Evolutionary conservation across 2,888 invertebrate genomes (phyloP), one percentile per base, ranked within the genome.

Genomic region (Andrena minutula): DNA sequence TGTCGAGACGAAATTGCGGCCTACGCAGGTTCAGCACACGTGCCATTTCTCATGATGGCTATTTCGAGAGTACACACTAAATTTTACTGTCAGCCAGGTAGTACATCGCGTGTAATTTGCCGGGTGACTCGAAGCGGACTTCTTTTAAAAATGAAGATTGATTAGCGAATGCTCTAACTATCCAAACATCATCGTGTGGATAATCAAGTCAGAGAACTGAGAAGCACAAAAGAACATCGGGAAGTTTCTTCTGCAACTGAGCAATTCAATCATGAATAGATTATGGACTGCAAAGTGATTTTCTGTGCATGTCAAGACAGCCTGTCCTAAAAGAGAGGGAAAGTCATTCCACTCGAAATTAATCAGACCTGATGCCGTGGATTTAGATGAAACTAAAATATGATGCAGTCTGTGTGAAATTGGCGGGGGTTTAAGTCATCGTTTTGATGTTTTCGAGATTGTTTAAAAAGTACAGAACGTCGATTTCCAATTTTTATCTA

Each of bases 1-100:
- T 12, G 71, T 71, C 51, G 10, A 12, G 64, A 58, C 30, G 47
- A 76, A 72, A 64, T 49, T 72, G 63, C 71, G 28, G 16, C 23
- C 8, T 35, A 23, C 30, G 26, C 51, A 53, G 26, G 16, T 49
- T 53, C 32, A 7, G 41, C 23, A n/a, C 26, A 30, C 51, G 72
- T 10, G 32, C 41, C 47, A 20, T 23, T 64, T 35, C 63, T 72
- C 51, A 53, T 51, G 63, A 20, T 12, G 32, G 32, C 53, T 56
- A 64, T 64, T 64, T 64, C 41, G 20, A 64, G 41, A 64, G 64
- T 23, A 20, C 64, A 58, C n/a, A 58, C 35, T 41, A 35, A 32
- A 58, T 58, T 70, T 58, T 58, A 58, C 30, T 69, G 32, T 69
- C 53, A 56, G 32, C 56, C 49, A 53, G 56, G 23, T 23, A 41